phyloP scores from a whole-genome alignment of 2,797 vertebrate species.

The Delichon dasypus region DNA sequence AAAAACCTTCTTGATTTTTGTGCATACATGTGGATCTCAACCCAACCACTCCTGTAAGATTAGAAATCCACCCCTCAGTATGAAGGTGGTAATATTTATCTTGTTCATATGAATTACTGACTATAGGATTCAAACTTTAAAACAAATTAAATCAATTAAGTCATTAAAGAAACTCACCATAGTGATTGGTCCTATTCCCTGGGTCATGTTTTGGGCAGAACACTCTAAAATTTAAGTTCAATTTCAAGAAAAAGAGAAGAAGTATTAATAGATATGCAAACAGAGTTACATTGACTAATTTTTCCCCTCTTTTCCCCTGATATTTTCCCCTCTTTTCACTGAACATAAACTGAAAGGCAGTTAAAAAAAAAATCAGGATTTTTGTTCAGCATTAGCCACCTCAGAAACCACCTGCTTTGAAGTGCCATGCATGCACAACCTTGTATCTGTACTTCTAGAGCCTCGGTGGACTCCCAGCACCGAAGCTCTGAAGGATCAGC shows the following conservation, averaged over 20 bases:
- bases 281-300: conserved; percentile 20
- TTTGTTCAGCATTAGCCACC: neutral
- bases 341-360: neutral
- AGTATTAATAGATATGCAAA: conserved; percentile 38
- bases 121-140: neutral
- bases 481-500: neutral
- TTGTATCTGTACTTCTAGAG: neutral
- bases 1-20: neutral
- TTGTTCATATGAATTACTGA: neutral
- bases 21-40: neutral
- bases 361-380: neutral
- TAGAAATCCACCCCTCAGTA: neutral
- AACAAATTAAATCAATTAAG: neutral
- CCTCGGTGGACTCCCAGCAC: neutral
- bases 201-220: conserved; percentile 72
- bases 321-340: neutral
- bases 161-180: conserved; percentile 61
- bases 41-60: neutral
- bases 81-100: neutral
- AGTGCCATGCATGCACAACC: neutral
- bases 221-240: conserved; percentile 67
- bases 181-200: conserved; percentile 42
- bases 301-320: neutral
- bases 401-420: neutral
- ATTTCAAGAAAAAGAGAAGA: conserved; percentile 62